phyloP scores from a whole-genome alignment of 2,888 invertebrate species.

The Meteorus colon region DNA sequence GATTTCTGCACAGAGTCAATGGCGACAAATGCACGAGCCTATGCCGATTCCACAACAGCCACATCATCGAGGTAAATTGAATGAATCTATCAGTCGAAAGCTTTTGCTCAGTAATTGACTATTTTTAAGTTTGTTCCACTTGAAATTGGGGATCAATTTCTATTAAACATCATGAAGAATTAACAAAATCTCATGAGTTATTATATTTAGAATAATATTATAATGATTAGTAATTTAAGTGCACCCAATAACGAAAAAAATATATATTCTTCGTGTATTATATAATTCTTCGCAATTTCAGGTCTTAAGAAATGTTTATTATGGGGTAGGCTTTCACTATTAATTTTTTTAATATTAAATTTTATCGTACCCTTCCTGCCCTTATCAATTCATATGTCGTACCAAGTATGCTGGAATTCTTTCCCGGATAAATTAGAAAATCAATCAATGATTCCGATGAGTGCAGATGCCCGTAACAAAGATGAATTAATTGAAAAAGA shows the following conservation, averaged over 20 bases:
- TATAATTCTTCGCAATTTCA: slow-evolving; percentile 69
- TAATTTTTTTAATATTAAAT: slow-evolving; percentile 48
- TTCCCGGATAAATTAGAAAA: neutral
- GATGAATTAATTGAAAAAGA: slow-evolving; percentile 31
- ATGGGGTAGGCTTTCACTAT: slow-evolving; percentile 64
- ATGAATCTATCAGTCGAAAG: slow-evolving; percentile 49
- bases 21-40: slow-evolving; percentile 74
- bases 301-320: slow-evolving; percentile 70
- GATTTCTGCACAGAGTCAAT: slow-evolving; percentile 71
- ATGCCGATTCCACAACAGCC: slow-evolving; percentile 63
- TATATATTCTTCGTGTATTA: slow-evolving; percentile 64
- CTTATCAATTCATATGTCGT: slow-evolving; percentile 7
- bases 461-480: neutral
- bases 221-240: slow-evolving; percentile 37
- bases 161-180: slow-evolving; percentile 7
- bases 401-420: neutral
- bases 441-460: neutral
- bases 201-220: too few relatives aligned
- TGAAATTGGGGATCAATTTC: neutral
- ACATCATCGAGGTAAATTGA: slow-evolving; percentile 69
- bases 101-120: neutral
- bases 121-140: neutral
- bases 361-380: slow-evolving; percentile 42
- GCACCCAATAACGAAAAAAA: slow-evolving; percentile 43
- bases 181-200: neutral